Percentiles rank a stretch among this genome's conserved stretches.
These are phyloP conservation scores for Hemithea aestivaria DNA, from an alignment of 2,888 invertebrate genomes.

Conservation along the genomic window DNA sequence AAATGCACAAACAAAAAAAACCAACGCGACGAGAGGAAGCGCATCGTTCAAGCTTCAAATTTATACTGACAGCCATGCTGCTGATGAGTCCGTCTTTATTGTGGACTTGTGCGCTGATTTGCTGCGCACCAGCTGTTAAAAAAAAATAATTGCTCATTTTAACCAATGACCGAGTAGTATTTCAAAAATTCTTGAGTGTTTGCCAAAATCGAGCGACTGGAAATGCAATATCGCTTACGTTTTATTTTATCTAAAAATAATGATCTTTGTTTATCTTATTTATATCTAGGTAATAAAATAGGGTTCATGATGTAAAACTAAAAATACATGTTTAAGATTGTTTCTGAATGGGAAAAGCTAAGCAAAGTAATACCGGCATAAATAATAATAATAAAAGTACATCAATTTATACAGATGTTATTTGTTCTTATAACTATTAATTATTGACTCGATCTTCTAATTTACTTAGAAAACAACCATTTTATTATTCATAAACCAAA, in stretches of 20 bases:
- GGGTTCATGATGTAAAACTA: background rate
- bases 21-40: conserved; percentile 87
- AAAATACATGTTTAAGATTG: background rate
- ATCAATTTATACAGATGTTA: too few species aligned
- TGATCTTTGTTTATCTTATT: too few species aligned
- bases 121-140: conserved; percentile 59
- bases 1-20: conserved; percentile 77
- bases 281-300: background rate
- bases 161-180: conserved; percentile 56
- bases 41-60: conserved; percentile 93
- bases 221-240: conserved; percentile 32
- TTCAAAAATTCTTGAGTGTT: conserved; percentile 51
- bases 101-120: conserved; percentile 83
- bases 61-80: conserved; percentile 99
- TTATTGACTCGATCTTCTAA: too few species aligned
- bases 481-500: too few species aligned
- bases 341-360: background rate
- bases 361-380: too few species aligned
- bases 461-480: too few species aligned
- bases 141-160: conserved; percentile 41
- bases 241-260: conserved; percentile 23
- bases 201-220: conserved; percentile 47
- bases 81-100: conserved; percentile 91
- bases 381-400: too few species aligned
- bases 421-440: too few species aligned